Evolutionary conservation across 2,888 invertebrate genomes (phyloP).

Genomic region (Drosophila falleni): DNA sequence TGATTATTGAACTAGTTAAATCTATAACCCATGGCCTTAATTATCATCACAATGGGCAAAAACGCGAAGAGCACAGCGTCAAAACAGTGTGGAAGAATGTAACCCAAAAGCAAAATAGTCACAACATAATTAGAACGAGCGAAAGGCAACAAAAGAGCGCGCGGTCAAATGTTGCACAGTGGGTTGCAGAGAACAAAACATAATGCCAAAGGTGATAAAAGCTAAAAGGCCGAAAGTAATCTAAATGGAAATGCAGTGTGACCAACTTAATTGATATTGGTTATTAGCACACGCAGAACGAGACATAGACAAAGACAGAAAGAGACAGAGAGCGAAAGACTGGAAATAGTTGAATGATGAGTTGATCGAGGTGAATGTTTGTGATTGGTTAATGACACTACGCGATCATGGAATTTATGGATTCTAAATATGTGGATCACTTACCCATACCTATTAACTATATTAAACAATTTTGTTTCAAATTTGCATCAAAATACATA

Average conservation of each 20-base stretch:
- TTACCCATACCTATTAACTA: too few relatives aligned
- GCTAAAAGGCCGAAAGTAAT: constrained; percentile 23
- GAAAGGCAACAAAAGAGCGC: constrained; percentile 56
- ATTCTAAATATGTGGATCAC: too few relatives aligned
- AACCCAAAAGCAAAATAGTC: constrained; percentile 56
- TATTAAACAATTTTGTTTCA: too few relatives aligned
- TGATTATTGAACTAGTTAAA: constrained; percentile 72
- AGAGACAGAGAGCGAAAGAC: neutral
- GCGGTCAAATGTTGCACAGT: constrained; percentile 65
- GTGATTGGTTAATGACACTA: constrained; percentile 6
- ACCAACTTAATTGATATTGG: constrained; percentile 31
- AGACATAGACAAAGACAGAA: neutral
- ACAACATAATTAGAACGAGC: constrained; percentile 70
- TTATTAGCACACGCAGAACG: neutral
- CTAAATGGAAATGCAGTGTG: constrained; percentile 42
- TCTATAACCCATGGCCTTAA: constrained; percentile 76
- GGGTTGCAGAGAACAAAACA: constrained; percentile 42
- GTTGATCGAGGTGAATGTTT: constrained; percentile 14
- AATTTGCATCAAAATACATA: too few relatives aligned
- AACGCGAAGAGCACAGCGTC: constrained; percentile 36
- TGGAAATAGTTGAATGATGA: neutral
- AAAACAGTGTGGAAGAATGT: constrained; percentile 45
- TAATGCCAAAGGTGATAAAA: constrained; percentile 27
- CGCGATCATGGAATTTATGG: neutral
- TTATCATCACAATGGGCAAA: constrained; percentile 77